A percentile compares a stretch with the other conserved stretches of the same genome.
phyloP scores from a whole-genome alignment of 1,140 invertebrate species.

The Aleiodes sp. region DNA sequence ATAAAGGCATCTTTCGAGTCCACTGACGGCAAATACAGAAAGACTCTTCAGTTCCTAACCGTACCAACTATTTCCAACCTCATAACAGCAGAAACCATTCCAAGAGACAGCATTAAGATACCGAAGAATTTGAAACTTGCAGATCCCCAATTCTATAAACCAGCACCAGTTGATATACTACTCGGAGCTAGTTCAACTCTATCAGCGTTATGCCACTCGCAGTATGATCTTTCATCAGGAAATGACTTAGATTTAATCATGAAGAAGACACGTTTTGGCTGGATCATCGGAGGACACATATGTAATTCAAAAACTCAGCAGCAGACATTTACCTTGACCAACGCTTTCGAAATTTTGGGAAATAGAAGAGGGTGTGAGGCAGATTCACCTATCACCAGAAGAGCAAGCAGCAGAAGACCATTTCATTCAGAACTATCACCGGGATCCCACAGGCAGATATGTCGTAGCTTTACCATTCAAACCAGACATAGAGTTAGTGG shows the following conservation, averaged over 20 bases:
- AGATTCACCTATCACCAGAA: slow-evolving; percentile 25
- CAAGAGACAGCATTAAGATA: not conserved
- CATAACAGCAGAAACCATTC: not conserved
- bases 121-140: slow-evolving; percentile 27
- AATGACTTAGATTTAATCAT: slow-evolving; percentile 32
- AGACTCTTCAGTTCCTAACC: slow-evolving; percentile 15
- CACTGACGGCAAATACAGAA: not conserved
- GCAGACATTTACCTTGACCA: not conserved
- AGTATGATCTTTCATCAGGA: slow-evolving; percentile 3
- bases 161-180: slow-evolving; percentile 34
- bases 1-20: slow-evolving; percentile 17
- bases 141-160: slow-evolving; percentile 38
- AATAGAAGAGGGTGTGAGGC: slow-evolving; percentile 38
- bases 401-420: slow-evolving; percentile 38
- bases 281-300: slow-evolving; percentile 28
- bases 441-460: slow-evolving; percentile 35
- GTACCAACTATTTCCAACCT: slow-evolving; percentile 19
- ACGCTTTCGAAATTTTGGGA: slow-evolving; percentile 50
- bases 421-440: slow-evolving; percentile 31
- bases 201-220: slow-evolving; percentile 32
- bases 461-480: slow-evolving; percentile 42
- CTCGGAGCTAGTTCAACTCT: slow-evolving; percentile 35
- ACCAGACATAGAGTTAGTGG: slow-evolving; percentile 17
- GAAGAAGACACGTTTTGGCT: slow-evolving; percentile 38
- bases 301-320: not conserved